Evolutionary conservation across 2,797 vertebrate species (phyloP).

Genomic region (Peromyscus eremicus): DNA sequence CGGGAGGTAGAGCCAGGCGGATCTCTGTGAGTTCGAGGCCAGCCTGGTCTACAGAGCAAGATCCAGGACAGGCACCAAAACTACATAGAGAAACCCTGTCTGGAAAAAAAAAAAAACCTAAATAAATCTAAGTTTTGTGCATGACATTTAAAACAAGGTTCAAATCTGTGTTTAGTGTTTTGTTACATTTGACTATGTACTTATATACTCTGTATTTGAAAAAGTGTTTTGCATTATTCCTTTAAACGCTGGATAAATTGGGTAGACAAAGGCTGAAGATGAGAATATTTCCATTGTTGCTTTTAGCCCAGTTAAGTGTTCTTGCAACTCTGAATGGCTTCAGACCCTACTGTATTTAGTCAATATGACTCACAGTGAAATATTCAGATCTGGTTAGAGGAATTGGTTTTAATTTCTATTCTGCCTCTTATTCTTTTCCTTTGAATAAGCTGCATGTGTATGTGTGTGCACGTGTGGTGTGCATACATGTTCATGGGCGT

Average conservation of each 20-base stretch:
- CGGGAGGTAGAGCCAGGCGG: too few relatives aligned
- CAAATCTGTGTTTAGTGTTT: not conserved
- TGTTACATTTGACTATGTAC: not conserved
- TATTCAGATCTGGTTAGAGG: not conserved
- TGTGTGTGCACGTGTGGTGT: too few relatives aligned
- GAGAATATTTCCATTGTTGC: not conserved
- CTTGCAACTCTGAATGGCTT: not conserved
- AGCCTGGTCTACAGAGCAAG: too few relatives aligned
- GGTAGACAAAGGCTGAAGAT: not conserved
- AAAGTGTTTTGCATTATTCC: not conserved
- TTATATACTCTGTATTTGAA: not conserved
- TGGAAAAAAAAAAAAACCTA: too few relatives aligned
- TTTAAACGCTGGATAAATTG: not conserved
- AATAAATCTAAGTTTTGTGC: not conserved
- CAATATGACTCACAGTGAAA: not conserved
- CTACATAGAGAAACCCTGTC: too few relatives aligned
- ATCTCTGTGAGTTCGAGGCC: too few relatives aligned
- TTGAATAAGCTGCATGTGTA: not conserved
- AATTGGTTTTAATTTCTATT: not conserved
- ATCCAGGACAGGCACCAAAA: too few relatives aligned
- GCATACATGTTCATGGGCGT: not conserved
- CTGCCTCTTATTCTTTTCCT: not conserved
- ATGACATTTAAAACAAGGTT: not conserved
- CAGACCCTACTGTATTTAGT: too few relatives aligned
- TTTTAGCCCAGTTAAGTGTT: not conserved